Evolutionary conservation across 2,888 invertebrate genomes (phyloP), one percentile per base, ranked within the genome.

Genomic region (Cheilosia vernalis): DNA sequence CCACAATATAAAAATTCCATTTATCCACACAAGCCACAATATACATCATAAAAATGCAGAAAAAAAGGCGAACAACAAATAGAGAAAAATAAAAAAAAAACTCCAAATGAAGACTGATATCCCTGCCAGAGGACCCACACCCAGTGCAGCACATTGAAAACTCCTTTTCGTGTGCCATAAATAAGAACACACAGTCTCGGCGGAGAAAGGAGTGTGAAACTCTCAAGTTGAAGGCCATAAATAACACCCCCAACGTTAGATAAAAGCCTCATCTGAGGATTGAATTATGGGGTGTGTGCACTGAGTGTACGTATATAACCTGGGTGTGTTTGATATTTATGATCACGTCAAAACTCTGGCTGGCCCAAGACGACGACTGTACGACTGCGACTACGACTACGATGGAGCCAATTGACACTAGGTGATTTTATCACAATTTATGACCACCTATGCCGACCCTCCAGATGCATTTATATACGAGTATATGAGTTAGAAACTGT

Each of bases 291-390:
- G 61, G 80, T 80, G 76, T 74, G 73, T 69, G 74, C 80, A n/a
- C 42, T 69, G 44, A 33, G 69, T 77, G 53, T 55, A 17, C 19
- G 47, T 47, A 19, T 47, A 19, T 47, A 2, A 60, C 24, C 44
- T 67, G 80, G 69, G 61, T 84, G 67, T 79, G 83, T 84, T 69
- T 84, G 73, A 79, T 79, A 79, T 84, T 84, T 84, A 84, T 70
- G 84, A 76, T 55, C 84, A 76, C 56, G 85, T 85, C 81, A 81
- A 85, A 85, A 76, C 64, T 37, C 37, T 37, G 10, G 70, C 47
- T 55, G 37, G 66, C 70, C 74, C 70, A 58, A 80, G 76, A 85
- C 69, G 56, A 73, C 61, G 30, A 30, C 30, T 30, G 9, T 1
- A 4, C 33, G 30, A 64, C 37, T 6, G 13, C 40, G 40, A 21